These are phyloP conservation scores for Colostygia pectinataria DNA, from an alignment of 2,888 invertebrate species.

Conservation along the genomic window DNA sequence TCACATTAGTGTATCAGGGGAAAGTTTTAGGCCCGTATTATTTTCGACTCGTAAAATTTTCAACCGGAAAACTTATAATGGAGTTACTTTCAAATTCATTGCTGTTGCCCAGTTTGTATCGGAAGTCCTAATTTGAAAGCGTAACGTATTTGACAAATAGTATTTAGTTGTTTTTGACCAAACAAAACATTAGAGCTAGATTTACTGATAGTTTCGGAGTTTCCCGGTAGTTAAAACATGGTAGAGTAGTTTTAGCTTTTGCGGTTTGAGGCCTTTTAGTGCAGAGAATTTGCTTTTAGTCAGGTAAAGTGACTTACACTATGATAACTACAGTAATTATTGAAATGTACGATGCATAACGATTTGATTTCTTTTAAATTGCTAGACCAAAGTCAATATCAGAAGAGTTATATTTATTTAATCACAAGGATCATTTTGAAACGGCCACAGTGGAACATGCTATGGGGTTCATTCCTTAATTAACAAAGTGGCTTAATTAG, in stretches of 20 bases:
- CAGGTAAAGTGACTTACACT: background rate
- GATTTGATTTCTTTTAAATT: no score
- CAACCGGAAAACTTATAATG: constrained; percentile 69
- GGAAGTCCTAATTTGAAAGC: constrained; percentile 49
- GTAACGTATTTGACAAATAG: constrained; percentile 40
- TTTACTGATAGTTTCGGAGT: background rate
- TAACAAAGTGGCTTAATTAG: constrained; percentile 40
- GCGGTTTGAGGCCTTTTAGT: background rate
- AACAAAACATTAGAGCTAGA: background rate
- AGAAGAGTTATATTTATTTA: no score
- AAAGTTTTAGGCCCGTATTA: constrained; percentile 62
- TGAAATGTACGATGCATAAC: background rate
- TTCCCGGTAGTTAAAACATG: background rate
- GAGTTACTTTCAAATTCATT: constrained; percentile 74
- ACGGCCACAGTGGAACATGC: no score
- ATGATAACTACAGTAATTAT: no score
- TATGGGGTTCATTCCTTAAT: no score
- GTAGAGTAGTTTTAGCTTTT: background rate
- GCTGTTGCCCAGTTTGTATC: constrained; percentile 45
- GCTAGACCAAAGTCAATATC: no score
- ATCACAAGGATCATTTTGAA: no score
- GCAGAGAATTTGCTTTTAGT: background rate
- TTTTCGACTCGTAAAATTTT: constrained; percentile 63
- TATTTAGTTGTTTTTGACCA: background rate
- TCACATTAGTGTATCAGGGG: constrained; percentile 65